Conservation (phyloP, 2,888 invertebrate genomes). For the Megalurothrips usitatus region DNA sequence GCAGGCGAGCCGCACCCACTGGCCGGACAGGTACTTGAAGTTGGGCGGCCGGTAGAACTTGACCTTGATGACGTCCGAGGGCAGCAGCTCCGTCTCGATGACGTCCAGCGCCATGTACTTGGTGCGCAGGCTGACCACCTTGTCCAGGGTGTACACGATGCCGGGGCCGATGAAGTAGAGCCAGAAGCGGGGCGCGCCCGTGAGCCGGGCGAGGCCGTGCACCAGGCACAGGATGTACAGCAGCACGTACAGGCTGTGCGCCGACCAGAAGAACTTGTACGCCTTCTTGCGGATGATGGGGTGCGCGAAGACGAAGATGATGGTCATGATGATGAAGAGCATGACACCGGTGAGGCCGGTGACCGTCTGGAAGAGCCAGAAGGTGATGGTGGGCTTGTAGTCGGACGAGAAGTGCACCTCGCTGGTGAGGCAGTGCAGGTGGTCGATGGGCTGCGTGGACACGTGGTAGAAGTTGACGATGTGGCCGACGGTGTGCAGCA, state of each 20-base stretch:
- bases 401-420: constrained; percentile 93
- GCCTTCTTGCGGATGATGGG: constrained; percentile 87
- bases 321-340: constrained; percentile 84
- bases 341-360: constrained; percentile 85
- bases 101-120: constrained; percentile 90
- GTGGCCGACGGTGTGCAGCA: constrained; percentile 89
- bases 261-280: constrained; percentile 92
- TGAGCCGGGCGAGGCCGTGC: constrained; percentile 85
- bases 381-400: constrained; percentile 87
- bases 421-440: constrained; percentile 84
- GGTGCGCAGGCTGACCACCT: constrained; percentile 84
- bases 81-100: constrained; percentile 85
- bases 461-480: constrained; percentile 97
- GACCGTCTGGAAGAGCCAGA: constrained; percentile 93
- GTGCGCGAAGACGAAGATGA: constrained; percentile 95
- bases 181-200: constrained; percentile 90
- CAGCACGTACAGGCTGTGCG: constrained; percentile 82
- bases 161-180: constrained; percentile 90
- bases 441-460: constrained; percentile 90
- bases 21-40: constrained; percentile 89
- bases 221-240: constrained; percentile 81
- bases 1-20: constrained; percentile 89
- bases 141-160: constrained; percentile 82
- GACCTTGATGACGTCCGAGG: constrained; percentile 90
- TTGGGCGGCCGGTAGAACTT: constrained; percentile 94